Conservation (phyloP, 2,113 vertebrate genomes). For the Calonectris borealis region DNA sequence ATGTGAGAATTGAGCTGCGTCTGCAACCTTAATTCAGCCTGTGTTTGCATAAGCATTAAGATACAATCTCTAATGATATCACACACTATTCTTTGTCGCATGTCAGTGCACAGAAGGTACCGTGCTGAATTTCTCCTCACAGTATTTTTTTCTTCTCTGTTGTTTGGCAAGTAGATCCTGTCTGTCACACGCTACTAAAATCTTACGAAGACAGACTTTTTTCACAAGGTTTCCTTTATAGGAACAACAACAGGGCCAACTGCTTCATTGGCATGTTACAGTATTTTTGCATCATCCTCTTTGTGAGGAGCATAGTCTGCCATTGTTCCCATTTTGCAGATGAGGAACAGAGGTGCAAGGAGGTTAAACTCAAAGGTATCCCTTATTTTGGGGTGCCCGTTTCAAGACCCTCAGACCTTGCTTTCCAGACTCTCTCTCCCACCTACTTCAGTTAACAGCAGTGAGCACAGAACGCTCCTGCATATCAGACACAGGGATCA, state of each 20-base stretch:
- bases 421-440: background rate
- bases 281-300: background rate
- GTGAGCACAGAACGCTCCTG: background rate
- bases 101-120: background rate
- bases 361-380: background rate
- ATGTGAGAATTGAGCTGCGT: background rate
- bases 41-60: constrained; percentile 21
- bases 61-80: background rate
- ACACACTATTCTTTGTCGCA: background rate
- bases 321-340: background rate
- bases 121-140: background rate
- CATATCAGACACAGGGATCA: background rate
- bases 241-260: background rate
- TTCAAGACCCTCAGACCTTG: background rate
- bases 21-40: background rate
- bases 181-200: background rate
- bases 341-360: background rate
- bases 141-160: background rate
- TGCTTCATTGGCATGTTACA: background rate
- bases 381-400: background rate
- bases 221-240: background rate
- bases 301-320: background rate
- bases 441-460: background rate
- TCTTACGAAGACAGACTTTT: background rate
- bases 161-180: background rate